Evolutionary conservation across 2,113 vertebrate species (phyloP).

Genomic region (Gallinago media): DNA sequence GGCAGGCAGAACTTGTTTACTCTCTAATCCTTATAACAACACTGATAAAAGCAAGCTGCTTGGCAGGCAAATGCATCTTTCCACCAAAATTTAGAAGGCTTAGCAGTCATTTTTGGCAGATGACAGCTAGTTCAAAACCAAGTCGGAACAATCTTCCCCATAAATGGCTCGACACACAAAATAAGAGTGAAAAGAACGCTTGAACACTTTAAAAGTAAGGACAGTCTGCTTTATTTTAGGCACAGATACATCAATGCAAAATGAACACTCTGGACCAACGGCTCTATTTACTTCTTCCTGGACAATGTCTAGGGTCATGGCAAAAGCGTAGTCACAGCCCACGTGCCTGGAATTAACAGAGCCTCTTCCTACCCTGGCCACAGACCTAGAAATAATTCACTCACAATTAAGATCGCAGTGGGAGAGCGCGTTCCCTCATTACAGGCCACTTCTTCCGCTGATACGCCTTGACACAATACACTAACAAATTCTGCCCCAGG

Average conservation of each 20-base stretch:
- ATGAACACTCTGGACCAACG: not conserved
- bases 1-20: not conserved
- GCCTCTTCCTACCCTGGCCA: not conserved
- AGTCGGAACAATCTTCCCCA: not conserved
- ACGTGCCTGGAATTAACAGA: not conserved
- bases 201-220: not conserved
- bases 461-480: not conserved
- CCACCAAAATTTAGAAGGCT: not conserved
- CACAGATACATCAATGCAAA: not conserved
- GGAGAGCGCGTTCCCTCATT: not conserved
- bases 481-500: not conserved
- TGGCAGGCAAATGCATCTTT: not conserved
- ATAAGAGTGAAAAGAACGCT: not conserved
- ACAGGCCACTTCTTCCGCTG: not conserved
- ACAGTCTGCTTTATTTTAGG: conserved; percentile 46
- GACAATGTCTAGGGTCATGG: not conserved
- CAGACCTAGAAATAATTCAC: conserved; percentile 10
- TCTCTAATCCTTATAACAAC: not conserved
- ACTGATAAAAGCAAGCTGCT: not conserved
- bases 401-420: not conserved
- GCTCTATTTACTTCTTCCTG: conserved; percentile 8
- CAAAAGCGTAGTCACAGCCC: not conserved
- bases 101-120: not conserved
- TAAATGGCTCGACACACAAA: conserved; percentile 19
- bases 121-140: not conserved